These are phyloP conservation scores for Xiphias gladius DNA, from an alignment of 2,113 vertebrate species.

Conservation along the genomic window DNA sequence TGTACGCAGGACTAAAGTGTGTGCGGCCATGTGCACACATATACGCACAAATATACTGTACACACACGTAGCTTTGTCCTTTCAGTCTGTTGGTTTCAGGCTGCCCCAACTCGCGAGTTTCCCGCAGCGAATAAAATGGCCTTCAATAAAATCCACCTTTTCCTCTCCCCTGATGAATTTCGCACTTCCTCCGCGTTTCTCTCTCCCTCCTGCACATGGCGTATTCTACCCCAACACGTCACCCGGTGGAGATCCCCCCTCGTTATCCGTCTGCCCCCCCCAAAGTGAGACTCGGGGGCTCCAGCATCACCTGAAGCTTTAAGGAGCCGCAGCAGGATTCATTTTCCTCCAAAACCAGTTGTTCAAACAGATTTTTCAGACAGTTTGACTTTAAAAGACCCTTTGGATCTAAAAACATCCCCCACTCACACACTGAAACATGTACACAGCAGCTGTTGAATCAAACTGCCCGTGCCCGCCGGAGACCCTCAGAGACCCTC, in stretches of 20 bases:
- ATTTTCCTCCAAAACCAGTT: background rate
- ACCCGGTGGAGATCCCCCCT: background rate
- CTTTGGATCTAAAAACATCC: background rate
- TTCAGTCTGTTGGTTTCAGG: no score
- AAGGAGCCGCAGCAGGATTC: background rate
- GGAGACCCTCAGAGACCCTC: constrained; percentile 4
- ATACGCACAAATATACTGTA: no score
- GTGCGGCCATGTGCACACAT: no score
- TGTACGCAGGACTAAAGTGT: no score
- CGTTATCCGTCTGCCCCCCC: background rate
- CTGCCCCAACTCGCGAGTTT: no score
- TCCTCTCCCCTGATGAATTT: constrained; percentile 34
- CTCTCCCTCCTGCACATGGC: background rate
- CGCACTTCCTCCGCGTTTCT: background rate
- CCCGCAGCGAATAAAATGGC: no score
- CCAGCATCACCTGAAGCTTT: background rate
- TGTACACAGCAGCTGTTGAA: background rate
- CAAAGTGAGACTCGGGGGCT: background rate
- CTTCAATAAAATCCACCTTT: no score
- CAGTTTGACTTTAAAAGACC: background rate
- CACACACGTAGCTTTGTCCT: no score
- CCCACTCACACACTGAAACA: background rate
- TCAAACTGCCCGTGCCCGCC: constrained; percentile 5
- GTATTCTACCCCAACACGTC: background rate
- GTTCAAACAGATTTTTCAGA: background rate